Percentiles rank a stretch among this genome's conserved stretches.
phyloP scores from a whole-genome alignment of 2,113 vertebrate genomes.

The Xiphias gladius region DNA sequence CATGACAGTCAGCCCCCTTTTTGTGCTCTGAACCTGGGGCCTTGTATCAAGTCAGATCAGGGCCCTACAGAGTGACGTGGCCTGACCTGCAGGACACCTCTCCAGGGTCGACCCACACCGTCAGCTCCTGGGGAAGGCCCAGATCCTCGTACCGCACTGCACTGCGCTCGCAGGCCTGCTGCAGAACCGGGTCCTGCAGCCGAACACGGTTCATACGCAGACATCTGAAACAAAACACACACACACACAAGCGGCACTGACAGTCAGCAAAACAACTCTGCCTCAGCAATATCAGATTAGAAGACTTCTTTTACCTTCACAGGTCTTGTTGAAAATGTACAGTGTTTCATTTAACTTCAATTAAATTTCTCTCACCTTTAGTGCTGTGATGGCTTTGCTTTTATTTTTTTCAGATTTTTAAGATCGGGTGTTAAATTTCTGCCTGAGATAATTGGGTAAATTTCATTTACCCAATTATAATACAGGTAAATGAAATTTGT shows the following conservation, averaged over 20 bases:
- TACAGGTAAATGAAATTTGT: neutral
- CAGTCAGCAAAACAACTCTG: neutral
- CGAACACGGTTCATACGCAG: conserved; percentile 87
- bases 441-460: too few relatives aligned
- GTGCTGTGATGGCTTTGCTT: neutral
- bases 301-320: too few relatives aligned
- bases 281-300: too few relatives aligned
- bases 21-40: too few relatives aligned
- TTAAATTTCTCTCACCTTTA: too few relatives aligned
- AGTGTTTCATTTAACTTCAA: too few relatives aligned
- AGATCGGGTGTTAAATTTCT: too few relatives aligned
- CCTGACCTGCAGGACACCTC: conserved; percentile 93
- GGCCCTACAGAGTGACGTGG: rapidly evolving
- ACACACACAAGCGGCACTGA: too few relatives aligned
- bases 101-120: conserved; percentile 91
- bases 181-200: conserved; percentile 86
- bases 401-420: neutral
- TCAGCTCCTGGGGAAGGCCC: conserved; percentile 88
- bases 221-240: conserved; percentile 82
- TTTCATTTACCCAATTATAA: too few relatives aligned
- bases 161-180: conserved; percentile 85
- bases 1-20: too few relatives aligned
- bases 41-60: too few relatives aligned
- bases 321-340: neutral
- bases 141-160: conserved; percentile 86